Base-by-base conservation (phyloP, 2,888 invertebrate species). In the Panorpa germanica region DNA sequence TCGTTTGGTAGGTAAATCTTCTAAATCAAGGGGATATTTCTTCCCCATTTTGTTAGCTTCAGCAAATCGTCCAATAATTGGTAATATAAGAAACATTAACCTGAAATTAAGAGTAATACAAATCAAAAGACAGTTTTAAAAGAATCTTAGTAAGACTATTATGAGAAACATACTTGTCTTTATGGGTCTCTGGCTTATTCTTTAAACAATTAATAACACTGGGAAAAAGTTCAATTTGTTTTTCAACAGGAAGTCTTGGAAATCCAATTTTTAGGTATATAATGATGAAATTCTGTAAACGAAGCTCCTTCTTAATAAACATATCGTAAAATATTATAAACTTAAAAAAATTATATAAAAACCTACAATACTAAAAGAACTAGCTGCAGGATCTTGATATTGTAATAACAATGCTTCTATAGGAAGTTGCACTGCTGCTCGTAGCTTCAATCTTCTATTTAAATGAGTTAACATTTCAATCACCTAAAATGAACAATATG, bases 211-310 rank as follows among this genome's bases (percentile, higher is more conserved):
- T 69, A 14, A 91, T 54, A 31, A 91, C 54, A 35, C 65, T 59
- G 4, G 86, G 78, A 9, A 81, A 65, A 35, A 88, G 52, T 37
- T 68, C 67, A 4, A 72, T 62, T 52, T 86, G 86, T 44, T 77
- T 70, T 7, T 71, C 73, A 27, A 66, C 54, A 8, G 74, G 64
- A 41, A 90, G 55, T 30, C 91, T 63, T 1, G 88, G 85, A 55
- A 71, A 91, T 6, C 91, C 91, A 67, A 86, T 68, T 46, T 83
- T 86, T 37, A 93, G 76, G 49, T 91, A 93, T 43, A 93, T 83
- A 33, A 91, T 82, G 8, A 85, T 71, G 48, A 93, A 91, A 53
- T 93, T 93, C 77, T 88, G 59, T 12, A 65, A 64, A 45, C n/a
- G 48, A 30, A 25, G 21, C n/a, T 31, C 25, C 10, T 14, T 25